Conservation (phyloP, 2,797 vertebrate genomes). For the Astyanax mexicanus region DNA sequence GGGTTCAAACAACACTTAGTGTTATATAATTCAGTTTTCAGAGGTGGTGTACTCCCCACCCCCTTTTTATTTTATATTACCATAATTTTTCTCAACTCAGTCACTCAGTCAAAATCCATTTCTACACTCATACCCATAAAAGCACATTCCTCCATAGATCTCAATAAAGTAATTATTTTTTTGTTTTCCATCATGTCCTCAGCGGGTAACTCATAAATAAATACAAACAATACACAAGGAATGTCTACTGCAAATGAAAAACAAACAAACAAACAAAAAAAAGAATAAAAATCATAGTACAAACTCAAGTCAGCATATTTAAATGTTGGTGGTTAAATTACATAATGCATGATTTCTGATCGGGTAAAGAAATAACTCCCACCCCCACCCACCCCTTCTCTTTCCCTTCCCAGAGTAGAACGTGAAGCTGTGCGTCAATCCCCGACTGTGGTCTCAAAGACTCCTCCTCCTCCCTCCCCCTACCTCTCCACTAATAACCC, state of each 20-base stretch:
- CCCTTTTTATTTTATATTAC: constrained; percentile 70
- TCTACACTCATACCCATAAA: constrained; percentile 84
- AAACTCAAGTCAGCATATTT: constrained; percentile 81
- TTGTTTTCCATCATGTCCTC: constrained; percentile 77
- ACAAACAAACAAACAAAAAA: constrained; percentile 70
- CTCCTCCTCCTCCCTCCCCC: constrained; percentile 37
- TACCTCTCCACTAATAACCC: constrained; percentile 53
- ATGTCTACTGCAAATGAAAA: constrained; percentile 97
- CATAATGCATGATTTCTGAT: constrained; percentile 77
- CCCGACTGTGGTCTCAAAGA: constrained; percentile 28
- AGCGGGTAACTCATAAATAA: constrained; percentile 97
- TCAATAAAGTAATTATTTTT: constrained; percentile 79
- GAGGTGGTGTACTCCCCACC: constrained; percentile 69
- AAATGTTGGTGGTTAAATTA: constrained; percentile 78
- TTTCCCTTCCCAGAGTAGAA: too few relatives aligned
- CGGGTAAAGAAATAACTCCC: constrained; percentile 66
- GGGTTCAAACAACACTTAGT: constrained; percentile 83
- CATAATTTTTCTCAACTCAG: constrained; percentile 75
- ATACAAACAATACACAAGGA: constrained; percentile 95
- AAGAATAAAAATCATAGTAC: constrained; percentile 69
- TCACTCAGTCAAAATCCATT: constrained; percentile 83
- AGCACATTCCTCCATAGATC: constrained; percentile 84
- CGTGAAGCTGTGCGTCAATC: constrained; percentile 53
- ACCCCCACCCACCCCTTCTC: constrained; percentile 51
- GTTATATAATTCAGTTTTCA: constrained; percentile 85